Percentiles rank a stretch among this genome's conserved stretches.
Evolutionary conservation across 2,888 invertebrate genomes (phyloP).

Genomic region (Bhutanitis thaidina): DNA sequence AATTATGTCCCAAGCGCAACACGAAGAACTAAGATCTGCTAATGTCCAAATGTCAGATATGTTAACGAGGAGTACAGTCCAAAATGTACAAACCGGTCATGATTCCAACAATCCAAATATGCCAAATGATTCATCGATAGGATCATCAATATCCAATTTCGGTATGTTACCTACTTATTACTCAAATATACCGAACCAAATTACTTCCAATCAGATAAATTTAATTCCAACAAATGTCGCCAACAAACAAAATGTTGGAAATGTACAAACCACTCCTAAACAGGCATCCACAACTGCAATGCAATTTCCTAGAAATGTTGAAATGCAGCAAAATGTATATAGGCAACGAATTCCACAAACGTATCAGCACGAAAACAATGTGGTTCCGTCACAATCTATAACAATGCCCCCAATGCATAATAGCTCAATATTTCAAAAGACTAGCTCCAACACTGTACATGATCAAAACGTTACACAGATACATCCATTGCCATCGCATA

Average conservation of each 20-base stretch:
- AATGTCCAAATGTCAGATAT: conserved; percentile 27
- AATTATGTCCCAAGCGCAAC: conserved; percentile 27
- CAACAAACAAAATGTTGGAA: conserved; percentile 20
- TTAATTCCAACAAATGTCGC: conserved; percentile 21
- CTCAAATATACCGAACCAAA: conserved; percentile 20
- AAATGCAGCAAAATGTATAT: conserved; percentile 26
- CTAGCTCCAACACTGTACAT: conserved; percentile 15
- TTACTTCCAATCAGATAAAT: conserved; percentile 32
- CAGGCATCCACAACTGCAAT: conserved; percentile 30
- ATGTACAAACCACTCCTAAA: conserved; percentile 28
- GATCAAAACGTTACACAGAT: conserved; percentile 24
- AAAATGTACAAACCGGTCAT: conserved; percentile 6
- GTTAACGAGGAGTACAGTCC: conserved; percentile 8
- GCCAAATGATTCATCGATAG: conserved; percentile 6
- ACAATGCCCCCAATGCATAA: conserved; percentile 38
- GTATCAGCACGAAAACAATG: conserved; percentile 18
- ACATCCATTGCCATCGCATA: conserved; percentile 22
- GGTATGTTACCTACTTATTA: conserved; percentile 13
- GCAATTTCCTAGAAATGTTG: conserved; percentile 23
- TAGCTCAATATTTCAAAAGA: conserved; percentile 20
- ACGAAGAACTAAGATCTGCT: conserved; percentile 29
- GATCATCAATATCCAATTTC: neutral
- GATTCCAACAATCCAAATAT: conserved; percentile 1
- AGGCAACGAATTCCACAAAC: conserved; percentile 22
- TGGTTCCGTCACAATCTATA: conserved; percentile 31